Evolutionary conservation across 2,113 vertebrate genomes (phyloP).

Genomic region (Chaetodon trifascialis): DNA sequence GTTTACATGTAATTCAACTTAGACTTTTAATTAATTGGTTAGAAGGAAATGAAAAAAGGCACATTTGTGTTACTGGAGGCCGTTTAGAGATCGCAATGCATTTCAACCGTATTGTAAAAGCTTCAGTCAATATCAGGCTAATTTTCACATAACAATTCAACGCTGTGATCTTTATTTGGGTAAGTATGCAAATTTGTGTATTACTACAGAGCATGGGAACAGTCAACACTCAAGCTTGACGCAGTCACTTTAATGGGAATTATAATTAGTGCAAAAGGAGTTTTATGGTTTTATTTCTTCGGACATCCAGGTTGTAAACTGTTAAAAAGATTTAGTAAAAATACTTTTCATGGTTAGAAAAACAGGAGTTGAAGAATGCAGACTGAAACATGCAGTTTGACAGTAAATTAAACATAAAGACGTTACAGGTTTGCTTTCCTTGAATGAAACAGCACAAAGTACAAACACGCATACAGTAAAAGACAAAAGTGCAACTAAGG

Average conservation of each 20-base stretch:
- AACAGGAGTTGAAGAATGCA: not conserved
- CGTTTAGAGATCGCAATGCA: not conserved
- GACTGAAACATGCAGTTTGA: not conserved
- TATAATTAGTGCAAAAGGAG: not conserved
- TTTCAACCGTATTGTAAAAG: not conserved
- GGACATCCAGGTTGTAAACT: too few relatives aligned
- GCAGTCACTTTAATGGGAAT: not conserved
- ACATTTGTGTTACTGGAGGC: not conserved
- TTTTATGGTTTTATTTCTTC: not conserved
- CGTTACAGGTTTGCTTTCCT: slow-evolving; percentile 1
- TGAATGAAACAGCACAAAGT: slow-evolving; percentile 39
- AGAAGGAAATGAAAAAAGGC: not conserved
- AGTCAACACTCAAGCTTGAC: not conserved
- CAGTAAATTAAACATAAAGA: slow-evolving; percentile 26
- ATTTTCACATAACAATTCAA: not conserved
- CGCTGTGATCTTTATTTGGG: not conserved
- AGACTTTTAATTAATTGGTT: too few relatives aligned
- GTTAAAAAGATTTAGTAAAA: too few relatives aligned
- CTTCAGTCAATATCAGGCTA: not conserved
- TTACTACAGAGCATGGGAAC: not conserved
- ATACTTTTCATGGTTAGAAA: not conserved
- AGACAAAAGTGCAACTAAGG: slow-evolving; percentile 34
- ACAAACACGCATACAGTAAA: slow-evolving; percentile 27
- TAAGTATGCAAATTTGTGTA: not conserved
- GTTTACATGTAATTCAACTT: not conserved